These are phyloP conservation scores for Argentina silus DNA, from an alignment of 2,797 vertebrate species.

Conservation along the genomic window DNA sequence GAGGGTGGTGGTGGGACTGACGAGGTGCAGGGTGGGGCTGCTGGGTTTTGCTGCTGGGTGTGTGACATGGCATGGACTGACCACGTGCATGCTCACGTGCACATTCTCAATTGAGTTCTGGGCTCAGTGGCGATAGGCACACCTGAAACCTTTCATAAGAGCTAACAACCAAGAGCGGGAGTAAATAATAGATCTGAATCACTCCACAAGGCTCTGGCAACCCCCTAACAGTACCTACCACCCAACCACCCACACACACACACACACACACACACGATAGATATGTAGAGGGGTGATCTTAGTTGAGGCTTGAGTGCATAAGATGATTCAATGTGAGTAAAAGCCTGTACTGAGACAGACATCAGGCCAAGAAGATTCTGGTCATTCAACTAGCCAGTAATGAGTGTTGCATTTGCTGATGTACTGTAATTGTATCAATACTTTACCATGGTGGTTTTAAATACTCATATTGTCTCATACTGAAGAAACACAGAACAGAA, in stretches of 20 bases:
- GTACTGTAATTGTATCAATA: neutral
- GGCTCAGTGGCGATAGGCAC: slow-evolving; percentile 47
- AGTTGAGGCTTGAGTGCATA: neutral
- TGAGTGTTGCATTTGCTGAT: neutral
- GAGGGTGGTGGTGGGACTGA: neutral
- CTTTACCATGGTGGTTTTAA: neutral
- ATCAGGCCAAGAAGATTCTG: neutral
- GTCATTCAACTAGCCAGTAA: neutral
- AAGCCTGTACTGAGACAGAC: neutral
- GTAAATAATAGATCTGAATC: neutral
- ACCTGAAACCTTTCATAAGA: slow-evolving; percentile 8
- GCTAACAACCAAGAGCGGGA: neutral
- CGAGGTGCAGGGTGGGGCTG: neutral
- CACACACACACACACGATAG: neutral
- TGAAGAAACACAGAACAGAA: slow-evolving; percentile 1
- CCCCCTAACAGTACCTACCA: neutral
- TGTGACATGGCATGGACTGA: neutral
- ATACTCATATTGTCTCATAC: neutral
- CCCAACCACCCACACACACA: neutral
- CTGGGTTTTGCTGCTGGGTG: neutral
- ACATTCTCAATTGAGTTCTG: slow-evolving; percentile 21
- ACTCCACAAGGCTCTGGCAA: neutral
- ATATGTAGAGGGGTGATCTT: neutral
- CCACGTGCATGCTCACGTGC: slow-evolving; percentile 13
- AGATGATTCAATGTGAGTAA: neutral